phyloP scores from a whole-genome alignment of 2,797 vertebrate genomes.

The Anguilla marmorata region DNA sequence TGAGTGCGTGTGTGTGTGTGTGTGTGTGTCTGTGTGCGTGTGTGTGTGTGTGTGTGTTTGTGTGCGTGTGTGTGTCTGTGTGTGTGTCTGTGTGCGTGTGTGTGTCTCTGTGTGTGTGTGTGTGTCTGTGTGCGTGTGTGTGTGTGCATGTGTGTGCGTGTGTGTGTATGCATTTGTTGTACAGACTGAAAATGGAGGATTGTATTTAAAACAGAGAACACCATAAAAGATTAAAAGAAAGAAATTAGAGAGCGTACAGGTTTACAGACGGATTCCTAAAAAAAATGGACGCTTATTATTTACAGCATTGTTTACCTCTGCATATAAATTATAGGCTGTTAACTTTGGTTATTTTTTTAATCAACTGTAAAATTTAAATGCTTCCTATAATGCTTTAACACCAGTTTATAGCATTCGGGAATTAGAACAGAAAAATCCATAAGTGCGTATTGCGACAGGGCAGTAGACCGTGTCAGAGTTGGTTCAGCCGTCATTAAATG shows the following conservation, averaged over 20 bases:
- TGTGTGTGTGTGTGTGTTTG: neutral
- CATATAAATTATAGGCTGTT: neutral
- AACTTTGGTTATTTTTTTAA: neutral
- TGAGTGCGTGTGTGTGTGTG: constrained; percentile 27
- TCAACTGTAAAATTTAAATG: neutral
- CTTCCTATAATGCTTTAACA: neutral
- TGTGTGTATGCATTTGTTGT: neutral
- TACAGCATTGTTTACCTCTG: neutral
- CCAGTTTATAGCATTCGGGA: neutral
- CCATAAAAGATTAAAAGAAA: neutral
- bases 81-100: constrained; percentile 15
- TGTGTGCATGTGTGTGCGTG: constrained; percentile 27
- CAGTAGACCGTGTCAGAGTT: neutral
- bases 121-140: neutral
- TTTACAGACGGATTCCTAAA: neutral
- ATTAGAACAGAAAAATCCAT: neutral
- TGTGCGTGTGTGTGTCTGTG: constrained; percentile 10
- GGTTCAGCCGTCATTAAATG: neutral
- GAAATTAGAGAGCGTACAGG: neutral
- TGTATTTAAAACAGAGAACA: neutral
- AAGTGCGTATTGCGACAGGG: neutral
- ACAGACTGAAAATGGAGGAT: neutral
- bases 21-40: neutral
- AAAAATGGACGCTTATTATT: neutral
- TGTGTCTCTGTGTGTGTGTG: neutral